phyloP scores from a whole-genome alignment of 1,140 invertebrate genomes.

The Pogonomyrmex barbatus region DNA sequence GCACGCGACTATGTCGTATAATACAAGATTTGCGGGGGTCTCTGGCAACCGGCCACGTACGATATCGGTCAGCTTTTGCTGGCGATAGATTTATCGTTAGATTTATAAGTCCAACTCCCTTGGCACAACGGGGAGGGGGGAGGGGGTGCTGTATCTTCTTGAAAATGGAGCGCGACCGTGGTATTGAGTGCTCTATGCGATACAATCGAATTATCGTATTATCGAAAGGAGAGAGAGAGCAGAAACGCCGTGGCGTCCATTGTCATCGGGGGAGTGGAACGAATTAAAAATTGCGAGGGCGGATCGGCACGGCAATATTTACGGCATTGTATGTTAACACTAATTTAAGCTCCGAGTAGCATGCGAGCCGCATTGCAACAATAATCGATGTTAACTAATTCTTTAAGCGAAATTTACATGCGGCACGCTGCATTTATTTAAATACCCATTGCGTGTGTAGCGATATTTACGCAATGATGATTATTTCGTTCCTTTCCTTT shows the following conservation, averaged over 20 bases:
- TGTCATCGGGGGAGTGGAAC: conserved; percentile 15
- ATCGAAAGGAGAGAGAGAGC: conserved; percentile 46
- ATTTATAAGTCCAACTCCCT: conserved; percentile 33
- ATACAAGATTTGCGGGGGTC: conserved; percentile 59
- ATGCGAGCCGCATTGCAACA: neutral
- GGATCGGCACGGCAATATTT: conserved; percentile 39
- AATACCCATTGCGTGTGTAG: neutral
- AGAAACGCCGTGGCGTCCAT: conserved; percentile 1
- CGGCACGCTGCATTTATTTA: conserved; percentile 9
- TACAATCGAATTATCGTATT: conserved; percentile 33
- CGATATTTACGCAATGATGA: neutral
- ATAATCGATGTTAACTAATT: neutral
- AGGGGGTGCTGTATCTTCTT: conserved; percentile 24
- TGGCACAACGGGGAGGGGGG: neutral
- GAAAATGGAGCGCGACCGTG: conserved; percentile 50
- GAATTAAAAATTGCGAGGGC: conserved; percentile 43
- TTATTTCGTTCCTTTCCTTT: conserved; percentile 8
- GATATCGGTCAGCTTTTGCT: conserved; percentile 72
- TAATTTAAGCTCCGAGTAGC: neutral
- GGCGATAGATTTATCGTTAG: conserved; percentile 73
- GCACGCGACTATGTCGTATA: conserved; percentile 62
- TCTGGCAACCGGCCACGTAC: conserved; percentile 71
- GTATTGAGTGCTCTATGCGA: conserved; percentile 43
- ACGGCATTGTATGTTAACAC: neutral
- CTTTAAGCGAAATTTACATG: conserved; percentile 6